A percentile compares a stretch with the other conserved stretches of the same genome.
Conservation (phyloP, 2,113 vertebrate genomes). For the Dicerorhinus sumatrensis region DNA sequence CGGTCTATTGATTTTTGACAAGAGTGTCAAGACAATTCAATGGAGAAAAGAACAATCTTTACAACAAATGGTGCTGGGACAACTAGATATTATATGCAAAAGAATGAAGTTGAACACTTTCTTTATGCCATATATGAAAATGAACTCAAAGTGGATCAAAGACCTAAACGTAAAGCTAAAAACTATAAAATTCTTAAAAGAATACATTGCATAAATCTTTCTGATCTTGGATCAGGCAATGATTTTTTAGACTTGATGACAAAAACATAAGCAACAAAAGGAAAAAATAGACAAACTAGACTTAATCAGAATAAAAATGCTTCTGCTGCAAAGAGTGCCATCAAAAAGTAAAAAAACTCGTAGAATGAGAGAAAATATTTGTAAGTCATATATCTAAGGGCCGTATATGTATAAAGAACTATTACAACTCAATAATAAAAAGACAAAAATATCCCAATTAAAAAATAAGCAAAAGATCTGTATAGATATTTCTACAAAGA, state of each 20-base stretch:
- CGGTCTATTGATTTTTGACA: not conserved
- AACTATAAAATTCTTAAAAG: conserved; percentile 17
- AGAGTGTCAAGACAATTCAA: not conserved
- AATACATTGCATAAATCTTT: not conserved
- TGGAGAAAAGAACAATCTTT: not conserved
- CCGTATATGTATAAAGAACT: not conserved
- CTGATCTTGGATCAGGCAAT: not conserved
- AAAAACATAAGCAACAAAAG: not conserved
- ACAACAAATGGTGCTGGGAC: not conserved
- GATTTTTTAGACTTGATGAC: conserved; percentile 3
- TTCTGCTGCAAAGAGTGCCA: not conserved
- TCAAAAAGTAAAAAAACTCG: not conserved
- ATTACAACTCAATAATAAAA: not conserved
- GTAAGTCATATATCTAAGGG: not conserved
- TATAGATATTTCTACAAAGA: not conserved
- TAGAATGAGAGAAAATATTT: not conserved
- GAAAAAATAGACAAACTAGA: not conserved
- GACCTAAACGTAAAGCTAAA: not conserved
- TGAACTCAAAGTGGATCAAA: not conserved
- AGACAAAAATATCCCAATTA: not conserved
- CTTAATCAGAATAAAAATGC: conserved; percentile 33
- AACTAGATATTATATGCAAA: not conserved
- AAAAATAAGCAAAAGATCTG: not conserved
- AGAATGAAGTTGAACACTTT: not conserved
- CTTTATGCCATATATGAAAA: not conserved